Evolutionary conservation across 2,888 invertebrate species (phyloP), one percentile per base, ranked within the genome.

Genomic region (Heliconius aoede): DNA sequence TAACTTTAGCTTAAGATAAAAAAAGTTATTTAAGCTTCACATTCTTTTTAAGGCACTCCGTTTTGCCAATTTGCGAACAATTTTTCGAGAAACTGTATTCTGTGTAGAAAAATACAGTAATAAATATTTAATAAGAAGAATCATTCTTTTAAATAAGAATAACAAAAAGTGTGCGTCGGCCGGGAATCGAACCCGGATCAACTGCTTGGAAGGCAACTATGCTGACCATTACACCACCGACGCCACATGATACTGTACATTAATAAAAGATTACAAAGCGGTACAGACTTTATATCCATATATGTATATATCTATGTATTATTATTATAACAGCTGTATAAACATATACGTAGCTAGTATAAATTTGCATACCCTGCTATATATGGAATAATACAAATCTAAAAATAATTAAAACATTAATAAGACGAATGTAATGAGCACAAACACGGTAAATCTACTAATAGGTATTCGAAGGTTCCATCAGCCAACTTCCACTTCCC

Each of bases 161-260:
- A n/a, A 30, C n/a, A 80, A 83, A 84, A 83, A 83, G 64, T 72
- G 81, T 86, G 86, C 86, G 86, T 85, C 80, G 86, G 86, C 86
- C 88, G 88, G 85, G 87, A 88, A 89, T 89, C 88, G 88, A 89
- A 88, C 88, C 85, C 88, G 88, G 88, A 89, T 88, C 88, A 88
- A 88, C 88, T 88, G 88, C 88, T 89, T 88, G 88, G 87, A 88
- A 89, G 89, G 88, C 88, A 89, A 87, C 87, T 87, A 85, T 85
- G 86, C 86, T 90, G 86, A 89, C 88, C 89, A 89, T 89, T 89
- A 90, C 89, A 90, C 90, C 87, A 89, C 88, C 72, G 58, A 72
- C 60, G 61, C 58, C 58, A 28, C 60, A 18, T 65, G 3, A 15
- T 0, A 0, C 3, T 2, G 0, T 0, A 0, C 13, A 7, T 36